These are phyloP conservation scores for Cryptoleucopteryx plumbea DNA, from an alignment of 2,113 vertebrate genomes.

Conservation along the genomic window DNA sequence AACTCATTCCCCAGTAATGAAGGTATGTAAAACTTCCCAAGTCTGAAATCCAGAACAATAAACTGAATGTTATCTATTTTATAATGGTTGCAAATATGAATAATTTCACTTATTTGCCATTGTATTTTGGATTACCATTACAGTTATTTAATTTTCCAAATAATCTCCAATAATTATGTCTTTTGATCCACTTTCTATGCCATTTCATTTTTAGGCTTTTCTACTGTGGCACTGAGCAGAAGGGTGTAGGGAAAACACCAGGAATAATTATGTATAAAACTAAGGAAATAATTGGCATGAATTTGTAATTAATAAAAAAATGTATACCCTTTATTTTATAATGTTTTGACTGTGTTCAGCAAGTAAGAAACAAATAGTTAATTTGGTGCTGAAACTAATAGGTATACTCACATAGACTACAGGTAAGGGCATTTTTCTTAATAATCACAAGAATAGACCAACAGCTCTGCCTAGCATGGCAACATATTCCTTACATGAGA, in stretches of 20 bases:
- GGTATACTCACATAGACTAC: not conserved
- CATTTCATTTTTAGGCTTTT: not conserved
- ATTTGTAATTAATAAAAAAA: not conserved
- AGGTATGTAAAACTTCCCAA: not conserved
- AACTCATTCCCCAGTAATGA: not conserved
- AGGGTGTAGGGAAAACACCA: not conserved
- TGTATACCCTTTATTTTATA: not conserved
- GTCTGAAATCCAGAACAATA: not conserved
- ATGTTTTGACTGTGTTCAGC: not conserved
- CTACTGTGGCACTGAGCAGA: not conserved
- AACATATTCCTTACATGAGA: not conserved
- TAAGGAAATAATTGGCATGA: not conserved
- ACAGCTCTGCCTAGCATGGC: not conserved
- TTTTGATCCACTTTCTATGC: not conserved
- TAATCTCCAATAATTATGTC: not conserved
- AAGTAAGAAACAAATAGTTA: not conserved
- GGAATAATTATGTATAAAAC: not conserved
- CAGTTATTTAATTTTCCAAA: not conserved
- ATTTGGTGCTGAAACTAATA: not conserved
- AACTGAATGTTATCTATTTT: not conserved
- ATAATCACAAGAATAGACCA: not conserved
- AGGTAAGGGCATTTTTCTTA: not conserved
- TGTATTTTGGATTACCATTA: not conserved
- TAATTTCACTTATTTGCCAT: not conserved
- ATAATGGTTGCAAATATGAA: not conserved